These are phyloP conservation scores for Isoperla grammatica DNA, from an alignment of 2,888 invertebrate genomes.

Conservation along the genomic window DNA sequence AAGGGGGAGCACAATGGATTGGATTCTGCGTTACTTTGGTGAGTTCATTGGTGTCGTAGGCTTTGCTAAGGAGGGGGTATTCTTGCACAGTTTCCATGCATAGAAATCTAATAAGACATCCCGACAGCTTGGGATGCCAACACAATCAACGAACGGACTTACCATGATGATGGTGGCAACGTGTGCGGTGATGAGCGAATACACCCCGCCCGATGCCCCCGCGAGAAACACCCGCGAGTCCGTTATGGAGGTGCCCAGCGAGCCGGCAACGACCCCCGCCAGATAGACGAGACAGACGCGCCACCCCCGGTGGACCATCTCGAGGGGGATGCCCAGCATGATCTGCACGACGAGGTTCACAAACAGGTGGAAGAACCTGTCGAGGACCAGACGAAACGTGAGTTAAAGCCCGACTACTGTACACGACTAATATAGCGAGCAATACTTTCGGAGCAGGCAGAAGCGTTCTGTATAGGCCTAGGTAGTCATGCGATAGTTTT, in stretches of 20 bases:
- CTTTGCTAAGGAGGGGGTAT: neutral
- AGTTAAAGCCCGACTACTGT: too few relatives aligned
- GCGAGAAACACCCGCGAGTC: slow-evolving; percentile 77
- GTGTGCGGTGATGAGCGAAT: slow-evolving; percentile 89
- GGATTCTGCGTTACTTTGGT: too few relatives aligned
- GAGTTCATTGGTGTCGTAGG: too few relatives aligned
- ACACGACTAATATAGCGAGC: too few relatives aligned
- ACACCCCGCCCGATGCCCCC: slow-evolving; percentile 93
- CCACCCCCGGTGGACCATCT: slow-evolving; percentile 97
- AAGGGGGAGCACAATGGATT: too few relatives aligned
- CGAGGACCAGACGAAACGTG: slow-evolving; percentile 15
- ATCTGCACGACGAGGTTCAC: slow-evolving; percentile 90
- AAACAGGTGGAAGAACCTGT: slow-evolving; percentile 61
- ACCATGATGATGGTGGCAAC: slow-evolving; percentile 87
- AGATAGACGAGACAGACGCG: slow-evolving; percentile 77
- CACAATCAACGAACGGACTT: too few relatives aligned
- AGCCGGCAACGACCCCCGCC: slow-evolving; percentile 80
- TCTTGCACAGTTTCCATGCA: too few relatives aligned
- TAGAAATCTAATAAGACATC: too few relatives aligned
- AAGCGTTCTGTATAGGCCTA: too few relatives aligned
- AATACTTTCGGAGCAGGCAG: too few relatives aligned
- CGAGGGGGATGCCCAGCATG: slow-evolving; percentile 87
- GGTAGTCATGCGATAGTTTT: too few relatives aligned
- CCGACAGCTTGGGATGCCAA: too few relatives aligned
- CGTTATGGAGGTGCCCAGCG: slow-evolving; percentile 72